A percentile compares a stretch with the other conserved stretches of the same genome.
These are phyloP conservation scores for Xestia sexstrigata DNA, from an alignment of 2,888 invertebrate genomes.

Conservation along the genomic window DNA sequence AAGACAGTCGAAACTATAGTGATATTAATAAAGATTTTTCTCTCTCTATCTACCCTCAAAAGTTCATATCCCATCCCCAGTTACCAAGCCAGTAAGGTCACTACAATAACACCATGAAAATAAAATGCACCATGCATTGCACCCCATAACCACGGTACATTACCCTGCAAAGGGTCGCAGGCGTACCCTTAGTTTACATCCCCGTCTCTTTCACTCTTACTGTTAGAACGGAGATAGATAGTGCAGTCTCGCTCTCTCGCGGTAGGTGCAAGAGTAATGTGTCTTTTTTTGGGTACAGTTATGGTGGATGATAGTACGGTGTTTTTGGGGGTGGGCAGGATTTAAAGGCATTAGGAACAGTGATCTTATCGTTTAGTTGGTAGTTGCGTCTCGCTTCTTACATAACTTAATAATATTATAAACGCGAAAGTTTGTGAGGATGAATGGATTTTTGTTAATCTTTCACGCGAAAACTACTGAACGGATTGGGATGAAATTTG, in stretches of 20 bases:
- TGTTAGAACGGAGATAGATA: background rate
- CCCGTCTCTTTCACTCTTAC: slow-evolving; percentile 49
- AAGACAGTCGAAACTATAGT: background rate
- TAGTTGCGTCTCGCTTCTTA: slow-evolving; percentile 6
- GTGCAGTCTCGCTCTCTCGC: slow-evolving; percentile 21
- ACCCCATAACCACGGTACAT: slow-evolving; percentile 64
- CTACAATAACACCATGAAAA: slow-evolving; percentile 43
- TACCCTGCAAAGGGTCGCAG: slow-evolving; percentile 70
- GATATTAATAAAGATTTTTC: background rate
- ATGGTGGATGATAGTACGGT: slow-evolving; percentile 23
- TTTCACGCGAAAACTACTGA: too few species aligned
- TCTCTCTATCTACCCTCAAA: background rate
- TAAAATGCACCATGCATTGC: slow-evolving; percentile 60
- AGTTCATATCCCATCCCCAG: background rate
- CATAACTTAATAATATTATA: too few species aligned
- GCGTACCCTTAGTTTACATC: slow-evolving; percentile 69
- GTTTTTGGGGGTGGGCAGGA: slow-evolving; percentile 27
- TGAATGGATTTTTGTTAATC: too few species aligned
- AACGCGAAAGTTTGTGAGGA: too few species aligned
- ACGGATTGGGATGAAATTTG: too few species aligned
- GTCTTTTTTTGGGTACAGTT: slow-evolving; percentile 37
- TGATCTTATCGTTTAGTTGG: slow-evolving; percentile 21
- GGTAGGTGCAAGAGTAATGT: slow-evolving; percentile 43
- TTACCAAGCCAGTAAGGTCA: slow-evolving; percentile 30
- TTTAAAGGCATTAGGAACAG: background rate